Percentiles rank a stretch among this genome's conserved stretches.
phyloP scores from a whole-genome alignment of 2,797 vertebrate genomes.

The Siniperca scherzeri region DNA sequence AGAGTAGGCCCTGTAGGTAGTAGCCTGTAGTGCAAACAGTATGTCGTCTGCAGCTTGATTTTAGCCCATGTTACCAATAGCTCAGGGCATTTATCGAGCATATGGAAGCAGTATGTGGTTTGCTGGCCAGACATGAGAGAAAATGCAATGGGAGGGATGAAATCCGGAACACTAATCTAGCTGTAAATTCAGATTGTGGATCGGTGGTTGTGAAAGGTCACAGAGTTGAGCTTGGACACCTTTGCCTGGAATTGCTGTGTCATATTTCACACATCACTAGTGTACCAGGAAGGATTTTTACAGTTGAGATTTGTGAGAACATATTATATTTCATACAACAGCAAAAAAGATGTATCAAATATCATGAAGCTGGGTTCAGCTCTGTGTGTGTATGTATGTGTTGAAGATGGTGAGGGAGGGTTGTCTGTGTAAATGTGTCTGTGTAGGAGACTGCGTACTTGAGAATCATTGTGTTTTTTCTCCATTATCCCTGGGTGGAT shows the following conservation, averaged over 20 bases:
- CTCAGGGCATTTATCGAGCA: slow-evolving; percentile 58
- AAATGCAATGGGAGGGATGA: slow-evolving; percentile 59
- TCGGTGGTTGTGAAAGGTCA: slow-evolving; percentile 54
- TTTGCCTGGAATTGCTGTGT: slow-evolving; percentile 45
- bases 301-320: slow-evolving; percentile 54
- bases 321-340: slow-evolving; percentile 52
- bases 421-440: slow-evolving; percentile 20
- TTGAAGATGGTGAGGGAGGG: slow-evolving; percentile 4
- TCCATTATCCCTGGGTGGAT: slow-evolving; percentile 67
- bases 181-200: slow-evolving; percentile 65
- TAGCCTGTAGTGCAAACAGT: not conserved
- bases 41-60: slow-evolving; percentile 28
- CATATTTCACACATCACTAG: slow-evolving; percentile 50
- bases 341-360: slow-evolving; percentile 40
- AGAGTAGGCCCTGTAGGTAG: not conserved
- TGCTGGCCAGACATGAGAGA: slow-evolving; percentile 76
- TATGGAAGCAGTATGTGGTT: slow-evolving; percentile 73
- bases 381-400: slow-evolving; percentile 8
- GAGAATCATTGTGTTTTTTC: slow-evolving; percentile 52
- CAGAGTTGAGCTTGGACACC: slow-evolving; percentile 48
- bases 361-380: slow-evolving; percentile 18
- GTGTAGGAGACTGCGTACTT: slow-evolving; percentile 9
- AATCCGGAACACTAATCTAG: slow-evolving; percentile 68
- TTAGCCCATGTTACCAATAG: slow-evolving; percentile 44
- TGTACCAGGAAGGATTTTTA: slow-evolving; percentile 31